Evolutionary conservation across 2,888 invertebrate species (phyloP).

Genomic region (Sinotaia quadrata): DNA sequence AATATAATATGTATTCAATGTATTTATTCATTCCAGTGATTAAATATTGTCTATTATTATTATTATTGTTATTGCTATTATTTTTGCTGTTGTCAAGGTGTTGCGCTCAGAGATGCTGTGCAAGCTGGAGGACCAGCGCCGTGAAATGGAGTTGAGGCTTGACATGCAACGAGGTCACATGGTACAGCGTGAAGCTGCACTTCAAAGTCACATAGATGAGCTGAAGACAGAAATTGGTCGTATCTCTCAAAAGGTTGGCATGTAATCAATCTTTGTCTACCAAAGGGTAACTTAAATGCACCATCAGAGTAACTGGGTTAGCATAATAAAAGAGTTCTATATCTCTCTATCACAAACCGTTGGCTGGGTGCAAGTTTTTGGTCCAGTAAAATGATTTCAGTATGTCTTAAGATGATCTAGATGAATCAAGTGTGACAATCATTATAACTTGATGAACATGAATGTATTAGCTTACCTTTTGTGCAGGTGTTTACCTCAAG

Average conservation of each 20-base stretch:
- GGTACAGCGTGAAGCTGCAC: conserved; percentile 58
- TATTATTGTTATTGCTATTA: background rate
- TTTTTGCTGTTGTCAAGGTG: conserved; percentile 15
- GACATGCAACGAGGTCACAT: conserved; percentile 64
- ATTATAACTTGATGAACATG: no score
- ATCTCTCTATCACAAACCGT: no score
- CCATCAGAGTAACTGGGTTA: no score
- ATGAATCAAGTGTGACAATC: no score
- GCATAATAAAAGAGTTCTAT: no score
- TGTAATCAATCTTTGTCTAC: background rate
- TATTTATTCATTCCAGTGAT: background rate
- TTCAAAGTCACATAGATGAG: conserved; percentile 56
- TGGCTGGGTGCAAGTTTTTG: no score
- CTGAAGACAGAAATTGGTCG: conserved; percentile 49
- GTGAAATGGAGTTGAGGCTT: conserved; percentile 59
- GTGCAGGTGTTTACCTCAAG: no score
- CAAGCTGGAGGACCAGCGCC: conserved; percentile 57
- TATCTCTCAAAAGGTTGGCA: conserved; percentile 13
- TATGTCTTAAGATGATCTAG: no score
- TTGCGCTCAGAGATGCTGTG: conserved; percentile 59
- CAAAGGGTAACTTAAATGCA: no score
- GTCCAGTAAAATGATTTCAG: no score
- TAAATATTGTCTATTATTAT: background rate
- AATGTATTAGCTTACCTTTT: no score
- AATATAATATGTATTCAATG: background rate